Evolutionary conservation across 2,888 invertebrate species (phyloP), one percentile per base, ranked within the genome.

Genomic region (Sinodicranocentrus sp.): DNA sequence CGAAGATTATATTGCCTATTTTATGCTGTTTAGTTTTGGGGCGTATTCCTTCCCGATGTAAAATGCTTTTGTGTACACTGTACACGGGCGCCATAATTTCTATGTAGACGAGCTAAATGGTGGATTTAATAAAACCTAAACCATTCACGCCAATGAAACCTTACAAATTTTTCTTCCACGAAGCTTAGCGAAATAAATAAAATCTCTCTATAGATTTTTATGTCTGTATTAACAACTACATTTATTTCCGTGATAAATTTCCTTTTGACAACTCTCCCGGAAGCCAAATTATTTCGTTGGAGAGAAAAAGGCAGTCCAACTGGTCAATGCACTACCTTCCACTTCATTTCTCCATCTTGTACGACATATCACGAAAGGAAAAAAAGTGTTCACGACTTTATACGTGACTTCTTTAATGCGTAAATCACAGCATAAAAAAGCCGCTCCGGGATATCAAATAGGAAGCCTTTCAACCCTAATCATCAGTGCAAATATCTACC

Each of bases 281-380:
- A 65, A 75, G 63, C 65, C 39, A 57, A 39, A 25, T 19, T 15
- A n/a, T 59, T 57, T 44, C 19, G 17, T 65, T 33, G 33, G 33
- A 33, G 33, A 39, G n/a, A 63, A 65, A 48, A 39, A 63, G 3
- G 15, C 21, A 59, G 28, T 19, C n/a, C 8, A 28, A 73, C 61
- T 75, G 48, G 61, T 65, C 48, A 48, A 52, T 52, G 75, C 65
- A 75, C 75, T 63, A 52, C 75, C 75, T 65, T 75, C 65, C 15
- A 43, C 33, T 65, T 28, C 17, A 59, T 17, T 68, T 33, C n/a
- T n/a, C n/a, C n/a, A 65, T 39, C 65, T n/a, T 25, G 6, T 65
- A 43, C 39, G 44, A 48, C 25, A 48, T 23, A 68, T 68, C 68
- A 68, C 44, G 48, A 15, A n/a, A n/a, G n/a, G n/a, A n/a, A n/a